A percentile compares a stretch with the other conserved stretches of the same genome.
phyloP scores from a whole-genome alignment of 92 coral and sea anemone species.

The Pocillopora grandis region DNA sequence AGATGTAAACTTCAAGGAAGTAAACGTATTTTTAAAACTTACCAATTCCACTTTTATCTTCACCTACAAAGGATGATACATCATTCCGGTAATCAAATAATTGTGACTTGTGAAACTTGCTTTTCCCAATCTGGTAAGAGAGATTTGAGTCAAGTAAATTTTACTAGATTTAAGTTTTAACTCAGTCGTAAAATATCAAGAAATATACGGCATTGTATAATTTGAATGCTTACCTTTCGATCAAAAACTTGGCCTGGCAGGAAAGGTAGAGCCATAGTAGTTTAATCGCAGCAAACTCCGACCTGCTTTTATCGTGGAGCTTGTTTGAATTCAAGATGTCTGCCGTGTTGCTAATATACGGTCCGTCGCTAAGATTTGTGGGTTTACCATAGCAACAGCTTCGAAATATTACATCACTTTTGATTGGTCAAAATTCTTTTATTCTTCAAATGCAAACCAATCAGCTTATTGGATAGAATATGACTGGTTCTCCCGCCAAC shows the following conservation, averaged over 20 bases:
- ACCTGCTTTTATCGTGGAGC: not conserved
- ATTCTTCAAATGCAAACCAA: slow-evolving; percentile 32
- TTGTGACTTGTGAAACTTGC: slow-evolving; percentile 95
- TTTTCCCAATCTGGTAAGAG: slow-evolving; percentile 82
- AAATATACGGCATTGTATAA: not conserved
- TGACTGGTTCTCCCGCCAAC: slow-evolving; percentile 31
- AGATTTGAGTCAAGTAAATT: not conserved
- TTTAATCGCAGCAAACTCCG: not conserved
- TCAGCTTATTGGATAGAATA: slow-evolving; percentile 23
- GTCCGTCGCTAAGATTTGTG: slow-evolving; percentile 56
- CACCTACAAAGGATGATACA: slow-evolving; percentile 93
- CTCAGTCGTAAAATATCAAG: too few species aligned
- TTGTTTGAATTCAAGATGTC: slow-evolving; percentile 47
- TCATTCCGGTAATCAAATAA: slow-evolving; percentile 96
- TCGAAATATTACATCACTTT: slow-evolving; percentile 29
- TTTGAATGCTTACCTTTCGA: slow-evolving; percentile 70
- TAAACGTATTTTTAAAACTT: slow-evolving; percentile 11
- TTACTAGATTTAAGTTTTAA: not conserved
- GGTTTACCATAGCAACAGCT: slow-evolving; percentile 83
- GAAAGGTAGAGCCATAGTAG: slow-evolving; percentile 92
- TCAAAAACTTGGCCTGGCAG: slow-evolving; percentile 97
- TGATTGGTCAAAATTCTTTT: slow-evolving; percentile 35
- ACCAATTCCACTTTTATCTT: slow-evolving; percentile 95
- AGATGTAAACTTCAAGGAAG: not conserved
- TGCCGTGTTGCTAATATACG: slow-evolving; percentile 58